Evolutionary conservation across 2,113 vertebrate genomes (phyloP).

Genomic region (Todiramphus chloris): DNA sequence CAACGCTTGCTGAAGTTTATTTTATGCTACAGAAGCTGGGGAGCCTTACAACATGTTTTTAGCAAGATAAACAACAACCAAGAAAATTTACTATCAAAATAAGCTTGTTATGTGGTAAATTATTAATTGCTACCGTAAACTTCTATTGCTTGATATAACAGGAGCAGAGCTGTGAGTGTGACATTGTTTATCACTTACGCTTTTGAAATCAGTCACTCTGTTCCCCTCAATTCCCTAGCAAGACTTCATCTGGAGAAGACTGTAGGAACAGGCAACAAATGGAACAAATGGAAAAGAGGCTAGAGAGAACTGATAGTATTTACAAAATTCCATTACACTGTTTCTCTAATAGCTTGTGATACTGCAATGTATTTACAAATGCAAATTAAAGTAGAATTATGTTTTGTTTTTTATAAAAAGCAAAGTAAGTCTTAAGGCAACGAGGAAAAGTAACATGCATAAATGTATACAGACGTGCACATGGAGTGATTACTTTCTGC

Average conservation of each 20-base stretch:
- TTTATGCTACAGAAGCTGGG: neutral
- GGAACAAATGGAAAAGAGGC: neutral
- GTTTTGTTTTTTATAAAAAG: neutral
- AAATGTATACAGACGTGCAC: neutral
- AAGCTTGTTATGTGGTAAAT: neutral
- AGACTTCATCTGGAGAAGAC: neutral
- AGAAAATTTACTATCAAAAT: neutral
- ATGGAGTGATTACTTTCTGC: neutral
- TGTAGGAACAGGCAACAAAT: neutral
- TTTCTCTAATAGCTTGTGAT: neutral
- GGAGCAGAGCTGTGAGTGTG: neutral
- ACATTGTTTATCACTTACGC: neutral
- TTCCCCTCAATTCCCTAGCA: neutral
- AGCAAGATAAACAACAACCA: neutral
- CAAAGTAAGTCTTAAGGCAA: neutral
- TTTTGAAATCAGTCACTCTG: neutral
- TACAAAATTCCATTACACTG: neutral
- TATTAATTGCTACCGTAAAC: neutral
- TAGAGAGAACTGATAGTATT: neutral
- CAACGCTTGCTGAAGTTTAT: neutral
- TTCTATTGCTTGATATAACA: neutral
- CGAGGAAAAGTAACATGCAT: neutral
- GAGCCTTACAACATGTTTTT: neutral
- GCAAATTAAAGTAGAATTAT: neutral
- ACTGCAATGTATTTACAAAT: neutral